Evolutionary conservation across 2,113 vertebrate species (phyloP).

Genomic region (Bucco capensis): DNA sequence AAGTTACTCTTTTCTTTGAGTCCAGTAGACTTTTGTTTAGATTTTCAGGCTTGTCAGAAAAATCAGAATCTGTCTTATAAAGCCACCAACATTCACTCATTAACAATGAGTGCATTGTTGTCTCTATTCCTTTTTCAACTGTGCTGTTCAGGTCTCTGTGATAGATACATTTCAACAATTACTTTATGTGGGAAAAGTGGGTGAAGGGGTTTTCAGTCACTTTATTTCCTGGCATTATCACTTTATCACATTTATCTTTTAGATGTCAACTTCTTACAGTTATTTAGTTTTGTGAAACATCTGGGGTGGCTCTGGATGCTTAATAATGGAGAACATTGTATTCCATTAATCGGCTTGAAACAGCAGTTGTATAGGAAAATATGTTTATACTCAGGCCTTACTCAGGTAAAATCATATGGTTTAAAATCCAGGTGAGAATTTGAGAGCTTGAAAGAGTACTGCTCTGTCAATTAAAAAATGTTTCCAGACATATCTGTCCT

Average conservation of each 20-base stretch:
- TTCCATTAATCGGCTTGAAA: neutral
- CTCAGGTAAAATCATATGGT: neutral
- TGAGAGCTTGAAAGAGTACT: neutral
- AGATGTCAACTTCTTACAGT: neutral
- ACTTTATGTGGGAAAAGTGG: neutral
- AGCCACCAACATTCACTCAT: neutral
- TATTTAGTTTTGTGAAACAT: neutral
- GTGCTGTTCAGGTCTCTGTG: neutral
- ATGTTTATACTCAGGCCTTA: neutral
- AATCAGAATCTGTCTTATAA: neutral
- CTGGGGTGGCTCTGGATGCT: too few relatives aligned
- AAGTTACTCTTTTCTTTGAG: neutral
- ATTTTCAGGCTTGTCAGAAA: neutral
- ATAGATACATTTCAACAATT: neutral
- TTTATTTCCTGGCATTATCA: neutral
- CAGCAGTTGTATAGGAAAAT: neutral
- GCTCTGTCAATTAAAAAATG: neutral
- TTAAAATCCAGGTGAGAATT: neutral
- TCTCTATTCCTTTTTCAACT: neutral
- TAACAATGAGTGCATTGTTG: neutral
- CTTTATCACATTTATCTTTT: neutral
- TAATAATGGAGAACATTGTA: neutral
- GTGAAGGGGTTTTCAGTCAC: neutral
- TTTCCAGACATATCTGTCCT: slow-evolving; percentile 11
- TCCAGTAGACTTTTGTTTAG: neutral